These are phyloP conservation scores for Amphiduros pacificus DNA, from an alignment of 2,888 invertebrate genomes.

Conservation along the genomic window DNA sequence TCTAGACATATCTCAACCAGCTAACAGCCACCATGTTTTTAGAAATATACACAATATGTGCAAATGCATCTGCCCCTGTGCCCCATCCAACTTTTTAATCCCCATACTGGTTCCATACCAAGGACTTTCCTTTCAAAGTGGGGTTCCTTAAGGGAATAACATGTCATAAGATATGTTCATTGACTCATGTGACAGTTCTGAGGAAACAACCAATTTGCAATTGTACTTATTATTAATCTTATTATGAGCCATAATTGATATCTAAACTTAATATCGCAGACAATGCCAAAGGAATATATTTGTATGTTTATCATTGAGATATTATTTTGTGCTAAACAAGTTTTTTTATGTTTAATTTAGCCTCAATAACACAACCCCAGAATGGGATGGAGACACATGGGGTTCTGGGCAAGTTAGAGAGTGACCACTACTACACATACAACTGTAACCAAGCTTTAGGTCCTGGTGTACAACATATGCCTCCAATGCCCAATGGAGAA, in stretches of 20 bases:
- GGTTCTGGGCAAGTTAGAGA: conserved; percentile 81
- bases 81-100: too few species aligned
- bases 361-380: conserved; percentile 88
- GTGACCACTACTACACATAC: conserved; percentile 79
- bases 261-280: neutral
- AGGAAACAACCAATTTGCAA: neutral
- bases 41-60: too few species aligned
- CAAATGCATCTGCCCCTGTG: too few species aligned
- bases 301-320: neutral
- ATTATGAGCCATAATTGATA: neutral
- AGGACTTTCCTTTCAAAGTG: too few species aligned
- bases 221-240: neutral
- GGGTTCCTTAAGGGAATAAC: too few species aligned
- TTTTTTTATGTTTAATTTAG: conserved; percentile 66
- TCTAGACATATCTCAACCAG: too few species aligned
- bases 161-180: too few species aligned
- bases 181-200: neutral
- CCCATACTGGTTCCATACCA: too few species aligned
- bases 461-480: conserved; percentile 56
- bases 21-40: too few species aligned
- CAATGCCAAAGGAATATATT: too few species aligned
- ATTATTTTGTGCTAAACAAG: neutral
- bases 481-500: conserved; percentile 32
- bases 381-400: conserved; percentile 64
- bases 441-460: conserved; percentile 61